Evolutionary conservation across 2,797 vertebrate genomes (phyloP).

Genomic region (Falco berigora): DNA sequence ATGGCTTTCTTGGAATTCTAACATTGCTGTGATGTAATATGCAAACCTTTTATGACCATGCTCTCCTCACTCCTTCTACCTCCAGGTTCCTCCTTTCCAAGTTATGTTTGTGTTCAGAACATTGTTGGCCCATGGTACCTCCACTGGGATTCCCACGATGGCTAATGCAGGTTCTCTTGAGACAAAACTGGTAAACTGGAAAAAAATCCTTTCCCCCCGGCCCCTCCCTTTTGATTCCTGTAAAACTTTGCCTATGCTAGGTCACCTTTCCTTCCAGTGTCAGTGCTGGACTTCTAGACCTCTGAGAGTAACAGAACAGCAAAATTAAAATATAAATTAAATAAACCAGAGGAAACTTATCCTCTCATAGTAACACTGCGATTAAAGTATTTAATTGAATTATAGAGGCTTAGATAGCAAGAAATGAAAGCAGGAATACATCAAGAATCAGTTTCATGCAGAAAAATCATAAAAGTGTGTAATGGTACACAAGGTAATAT

Average conservation of each 20-base stretch:
- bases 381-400: slow-evolving; percentile 37
- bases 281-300: neutral
- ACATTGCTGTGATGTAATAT: neutral
- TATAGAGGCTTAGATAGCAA: slow-evolving; percentile 16
- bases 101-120: neutral
- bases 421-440: slow-evolving; percentile 48
- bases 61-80: neutral
- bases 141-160: neutral
- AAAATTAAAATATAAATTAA: slow-evolving; percentile 26
- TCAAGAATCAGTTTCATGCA: slow-evolving; percentile 26
- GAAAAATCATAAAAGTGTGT: slow-evolving; percentile 12
- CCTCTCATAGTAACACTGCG: neutral
- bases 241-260: neutral
- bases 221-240: neutral
- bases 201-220: neutral
- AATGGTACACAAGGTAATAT: slow-evolving; percentile 29
- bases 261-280: neutral
- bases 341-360: neutral
- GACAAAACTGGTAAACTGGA: neutral
- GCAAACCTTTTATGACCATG: neutral
- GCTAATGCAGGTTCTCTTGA: neutral
- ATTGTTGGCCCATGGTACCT: neutral
- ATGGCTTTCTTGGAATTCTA: neutral
- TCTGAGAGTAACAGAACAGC: neutral
- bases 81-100: neutral